Conservation (phyloP, 1,140 invertebrate species). For the Manduca sexta region DNA sequence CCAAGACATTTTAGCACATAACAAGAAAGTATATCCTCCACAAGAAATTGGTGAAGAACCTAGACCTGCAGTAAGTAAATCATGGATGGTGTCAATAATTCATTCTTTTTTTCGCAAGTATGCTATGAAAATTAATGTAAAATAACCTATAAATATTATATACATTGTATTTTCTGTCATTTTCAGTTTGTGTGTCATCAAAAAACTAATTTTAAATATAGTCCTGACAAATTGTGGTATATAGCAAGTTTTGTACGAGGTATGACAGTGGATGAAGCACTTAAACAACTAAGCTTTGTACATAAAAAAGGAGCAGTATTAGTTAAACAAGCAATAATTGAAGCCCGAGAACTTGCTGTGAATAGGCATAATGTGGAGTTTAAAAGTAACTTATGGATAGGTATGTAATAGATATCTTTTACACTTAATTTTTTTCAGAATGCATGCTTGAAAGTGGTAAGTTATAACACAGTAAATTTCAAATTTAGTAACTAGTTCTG, state of each 20-base stretch:
- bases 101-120: too few species aligned
- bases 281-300: conserved; percentile 91
- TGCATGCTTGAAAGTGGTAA: too few species aligned
- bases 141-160: too few species aligned
- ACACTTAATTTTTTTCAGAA: too few species aligned
- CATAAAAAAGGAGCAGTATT: conserved; percentile 87
- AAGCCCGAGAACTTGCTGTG: conserved; percentile 92
- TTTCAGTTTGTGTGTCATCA: conserved; percentile 90
- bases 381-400: conserved; percentile 96
- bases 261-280: conserved; percentile 93
- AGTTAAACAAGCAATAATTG: conserved; percentile 86
- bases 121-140: too few species aligned
- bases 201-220: conserved; percentile 90
- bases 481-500: too few species aligned
- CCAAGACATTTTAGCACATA: conserved; percentile 77
- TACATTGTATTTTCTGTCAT: too few species aligned
- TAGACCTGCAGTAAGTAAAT: conserved; percentile 85
- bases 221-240: conserved; percentile 94
- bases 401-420: conserved; percentile 71
- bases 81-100: too few species aligned
- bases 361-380: conserved; percentile 95
- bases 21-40: conserved; percentile 86
- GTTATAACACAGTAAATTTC: too few species aligned
- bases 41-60: conserved; percentile 82
- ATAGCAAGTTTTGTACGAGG: conserved; percentile 89